phyloP scores from a whole-genome alignment of 2,888 invertebrate genomes.

The Graphium colonna region DNA sequence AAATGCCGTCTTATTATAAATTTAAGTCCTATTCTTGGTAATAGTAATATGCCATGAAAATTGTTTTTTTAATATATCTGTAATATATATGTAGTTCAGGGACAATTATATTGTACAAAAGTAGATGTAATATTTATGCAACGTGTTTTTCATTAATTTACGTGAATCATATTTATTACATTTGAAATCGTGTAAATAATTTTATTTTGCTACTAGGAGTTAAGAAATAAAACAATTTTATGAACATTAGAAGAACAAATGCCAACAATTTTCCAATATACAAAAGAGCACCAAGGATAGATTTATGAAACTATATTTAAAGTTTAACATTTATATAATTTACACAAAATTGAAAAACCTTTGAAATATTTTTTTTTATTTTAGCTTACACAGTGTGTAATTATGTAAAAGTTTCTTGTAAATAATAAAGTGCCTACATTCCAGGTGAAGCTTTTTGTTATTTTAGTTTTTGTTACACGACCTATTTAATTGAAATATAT shows the following conservation, averaged over 20 bases:
- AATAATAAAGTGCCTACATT: constrained; percentile 71
- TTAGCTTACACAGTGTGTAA: too few species aligned
- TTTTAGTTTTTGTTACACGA: constrained; percentile 25
- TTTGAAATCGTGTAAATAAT: neutral
- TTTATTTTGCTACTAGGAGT: too few species aligned
- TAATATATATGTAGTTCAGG: neutral
- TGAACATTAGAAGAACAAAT: too few species aligned
- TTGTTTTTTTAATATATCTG: neutral
- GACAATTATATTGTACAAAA: neutral
- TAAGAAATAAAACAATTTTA: too few species aligned
- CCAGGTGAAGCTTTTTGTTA: constrained; percentile 53
- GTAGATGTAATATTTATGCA: neutral
- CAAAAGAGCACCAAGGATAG: too few species aligned
- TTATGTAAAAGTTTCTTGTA: too few species aligned
- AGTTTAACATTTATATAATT: neutral
- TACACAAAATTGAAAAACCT: constrained; percentile 23
- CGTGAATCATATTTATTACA: neutral
- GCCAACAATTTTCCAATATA: too few species aligned
- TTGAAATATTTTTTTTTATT: constrained; percentile 25
- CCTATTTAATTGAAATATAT: constrained; percentile 13
- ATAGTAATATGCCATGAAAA: neutral
- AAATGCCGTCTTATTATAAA: constrained; percentile 5
- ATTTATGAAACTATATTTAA: too few species aligned
- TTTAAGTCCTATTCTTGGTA: neutral
- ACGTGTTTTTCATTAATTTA: constrained; percentile 4